Percentiles rank a stretch among this genome's conserved stretches.
Evolutionary conservation across 1,140 invertebrate genomes (phyloP).

Genomic region (Forficula auricularia): DNA sequence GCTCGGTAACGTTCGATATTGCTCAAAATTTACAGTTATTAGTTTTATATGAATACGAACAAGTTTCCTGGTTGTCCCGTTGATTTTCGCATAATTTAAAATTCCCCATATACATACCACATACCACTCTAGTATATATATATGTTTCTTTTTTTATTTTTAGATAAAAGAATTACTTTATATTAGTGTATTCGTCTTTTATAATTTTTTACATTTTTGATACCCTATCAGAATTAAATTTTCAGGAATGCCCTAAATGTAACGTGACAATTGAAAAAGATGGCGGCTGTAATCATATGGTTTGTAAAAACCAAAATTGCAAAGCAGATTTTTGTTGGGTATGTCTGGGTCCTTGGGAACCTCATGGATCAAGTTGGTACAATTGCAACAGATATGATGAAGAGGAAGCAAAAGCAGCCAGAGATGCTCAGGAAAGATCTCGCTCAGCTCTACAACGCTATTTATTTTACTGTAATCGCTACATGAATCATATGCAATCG

Average conservation of each 20-base stretch:
- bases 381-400: slow-evolving; percentile 97
- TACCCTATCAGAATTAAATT: slow-evolving; percentile 8
- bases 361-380: slow-evolving; percentile 94
- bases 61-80: too few species aligned
- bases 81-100: too few species aligned
- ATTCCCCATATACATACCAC: too few species aligned
- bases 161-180: too few species aligned
- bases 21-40: too few species aligned
- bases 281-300: slow-evolving; percentile 99
- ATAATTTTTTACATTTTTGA: slow-evolving; percentile 3
- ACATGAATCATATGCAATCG: slow-evolving; percentile 99
- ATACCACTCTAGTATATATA: too few species aligned
- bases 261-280: slow-evolving; percentile 97
- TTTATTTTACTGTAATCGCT: slow-evolving; percentile 96
- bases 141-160: too few species aligned
- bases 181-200: too few species aligned
- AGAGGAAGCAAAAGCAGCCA: slow-evolving; percentile 85
- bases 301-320: slow-evolving; percentile 97
- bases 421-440: slow-evolving; percentile 89
- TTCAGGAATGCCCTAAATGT: slow-evolving; percentile 88
- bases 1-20: too few species aligned
- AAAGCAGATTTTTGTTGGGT: slow-evolving; percentile 99
- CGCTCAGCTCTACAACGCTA: slow-evolving; percentile 82
- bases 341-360: slow-evolving; percentile 95
- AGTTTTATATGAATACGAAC: too few species aligned